Percentiles rank a stretch among this genome's conserved stretches.
Conservation (phyloP, 2,113 vertebrate genomes). For the Cephalopterus ornatus region DNA sequence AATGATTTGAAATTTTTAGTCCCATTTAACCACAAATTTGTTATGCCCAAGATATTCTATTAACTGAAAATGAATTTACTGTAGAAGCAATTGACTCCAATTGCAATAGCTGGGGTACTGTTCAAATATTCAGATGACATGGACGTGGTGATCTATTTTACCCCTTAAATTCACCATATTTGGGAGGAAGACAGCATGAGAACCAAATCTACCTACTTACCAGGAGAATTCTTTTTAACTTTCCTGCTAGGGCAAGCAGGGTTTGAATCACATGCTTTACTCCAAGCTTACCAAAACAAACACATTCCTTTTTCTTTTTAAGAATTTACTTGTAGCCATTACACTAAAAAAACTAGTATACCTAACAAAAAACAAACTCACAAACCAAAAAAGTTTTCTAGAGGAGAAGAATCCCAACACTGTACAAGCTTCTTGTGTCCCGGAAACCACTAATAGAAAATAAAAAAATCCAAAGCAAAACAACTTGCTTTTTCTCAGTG, state of each 20-base stretch:
- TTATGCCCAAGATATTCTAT: background rate
- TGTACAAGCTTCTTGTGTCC: background rate
- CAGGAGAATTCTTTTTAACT: background rate
- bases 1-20: background rate
- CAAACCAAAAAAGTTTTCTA: background rate
- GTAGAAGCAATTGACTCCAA: accelerated
- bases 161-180: background rate
- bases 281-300: background rate
- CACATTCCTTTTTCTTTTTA: background rate
- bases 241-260: background rate
- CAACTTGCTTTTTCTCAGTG: background rate
- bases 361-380: background rate
- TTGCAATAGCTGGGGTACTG: background rate
- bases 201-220: background rate
- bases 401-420: background rate
- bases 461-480: background rate
- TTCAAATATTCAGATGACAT: background rate
- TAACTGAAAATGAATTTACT: background rate
- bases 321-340: background rate
- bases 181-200: background rate
- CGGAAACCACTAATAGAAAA: background rate
- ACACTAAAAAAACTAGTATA: background rate
- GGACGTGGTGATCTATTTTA: background rate
- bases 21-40: background rate
- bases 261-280: accelerated